A percentile compares a stretch with the other conserved stretches of the same genome.
These are phyloP conservation scores for Simalia tracyae DNA, from an alignment of 2,797 vertebrate species.

Conservation along the genomic window DNA sequence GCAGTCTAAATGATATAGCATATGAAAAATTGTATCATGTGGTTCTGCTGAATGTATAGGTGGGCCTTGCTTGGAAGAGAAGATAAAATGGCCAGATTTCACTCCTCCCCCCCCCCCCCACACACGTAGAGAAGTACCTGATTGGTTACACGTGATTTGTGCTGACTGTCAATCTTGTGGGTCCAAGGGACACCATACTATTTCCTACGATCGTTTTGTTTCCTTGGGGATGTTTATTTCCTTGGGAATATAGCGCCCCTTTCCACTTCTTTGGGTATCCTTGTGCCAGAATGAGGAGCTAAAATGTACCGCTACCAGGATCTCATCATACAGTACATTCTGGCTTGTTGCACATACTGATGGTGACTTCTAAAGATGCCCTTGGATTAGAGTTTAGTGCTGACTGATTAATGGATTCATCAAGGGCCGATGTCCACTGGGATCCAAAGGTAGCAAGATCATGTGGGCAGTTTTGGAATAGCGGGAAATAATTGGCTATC, in stretches of 20 bases:
- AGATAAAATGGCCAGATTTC: not conserved
- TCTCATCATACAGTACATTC: not conserved
- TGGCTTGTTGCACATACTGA: not conserved
- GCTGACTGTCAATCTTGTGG: not conserved
- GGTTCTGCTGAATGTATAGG: not conserved
- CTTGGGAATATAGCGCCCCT: not conserved
- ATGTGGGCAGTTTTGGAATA: not conserved
- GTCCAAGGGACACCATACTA: not conserved
- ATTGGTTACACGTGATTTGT: not conserved
- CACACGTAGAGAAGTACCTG: too few species aligned
- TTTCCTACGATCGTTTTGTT: not conserved
- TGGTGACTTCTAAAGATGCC: not conserved
- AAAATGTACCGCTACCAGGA: too few species aligned
- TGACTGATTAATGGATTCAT: not conserved
- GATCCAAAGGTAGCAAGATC: not conserved
- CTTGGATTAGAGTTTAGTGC: not conserved
- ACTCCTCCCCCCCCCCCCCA: accelerated
- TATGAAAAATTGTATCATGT: not conserved
- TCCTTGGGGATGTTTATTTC: not conserved
- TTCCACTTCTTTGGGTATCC: not conserved
- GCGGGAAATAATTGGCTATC: not conserved
- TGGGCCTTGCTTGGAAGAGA: not conserved
- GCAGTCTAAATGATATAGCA: not conserved
- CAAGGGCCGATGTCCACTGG: not conserved
- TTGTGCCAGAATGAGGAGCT: not conserved